Evolutionary conservation across 2,113 vertebrate species (phyloP), one percentile per base, ranked within the genome.

Genomic region (Mola mola): DNA sequence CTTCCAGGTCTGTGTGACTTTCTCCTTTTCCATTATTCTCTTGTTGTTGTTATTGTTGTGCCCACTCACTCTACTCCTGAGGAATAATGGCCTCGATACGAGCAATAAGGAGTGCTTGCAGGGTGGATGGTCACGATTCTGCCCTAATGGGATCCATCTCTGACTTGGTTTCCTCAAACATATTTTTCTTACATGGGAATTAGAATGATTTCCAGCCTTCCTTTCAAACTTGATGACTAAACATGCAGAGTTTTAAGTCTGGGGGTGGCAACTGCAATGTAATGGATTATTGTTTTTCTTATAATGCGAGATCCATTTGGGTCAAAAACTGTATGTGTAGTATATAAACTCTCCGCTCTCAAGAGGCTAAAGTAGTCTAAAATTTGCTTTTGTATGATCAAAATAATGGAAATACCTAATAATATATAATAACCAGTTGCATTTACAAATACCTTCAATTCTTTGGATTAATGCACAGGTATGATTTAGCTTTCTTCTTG

Each of bases 1-100:
- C 48, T 56, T 37, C 16, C 37, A 61, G 56, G 56, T 64, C 53
- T 56, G 72, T 52, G 60, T 13, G 49, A 81, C 79, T 72, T 69
- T 81, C 65, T 58, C 67, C 38, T 69, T 83, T 82, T 74, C 57
- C 42, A 73, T 78, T 74, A 72, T 72, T 63, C 36, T 70, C 34
- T 41, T 34, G 36, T 67, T 74, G 52, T 58, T 70, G 64, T 74
- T 82, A 36, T 79, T 78, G 75, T 75, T 58, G 64, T 20, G 65
- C 55, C 57, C 62, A 47, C 51, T 53, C 62, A 71, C 72, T 56
- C 63, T 53, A 49, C 64, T 72, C 34, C 44, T 42, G 46, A 57
- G 59, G 66, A 73, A 62, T 63, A 76, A 78, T 72, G 41, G 67
- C 66, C 73, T 68, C 61, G 69, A 85, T 66, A 56, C 10, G 53